Evolutionary conservation across 2,113 vertebrate genomes (phyloP).

Genomic region (Hemiprocne comata): DNA sequence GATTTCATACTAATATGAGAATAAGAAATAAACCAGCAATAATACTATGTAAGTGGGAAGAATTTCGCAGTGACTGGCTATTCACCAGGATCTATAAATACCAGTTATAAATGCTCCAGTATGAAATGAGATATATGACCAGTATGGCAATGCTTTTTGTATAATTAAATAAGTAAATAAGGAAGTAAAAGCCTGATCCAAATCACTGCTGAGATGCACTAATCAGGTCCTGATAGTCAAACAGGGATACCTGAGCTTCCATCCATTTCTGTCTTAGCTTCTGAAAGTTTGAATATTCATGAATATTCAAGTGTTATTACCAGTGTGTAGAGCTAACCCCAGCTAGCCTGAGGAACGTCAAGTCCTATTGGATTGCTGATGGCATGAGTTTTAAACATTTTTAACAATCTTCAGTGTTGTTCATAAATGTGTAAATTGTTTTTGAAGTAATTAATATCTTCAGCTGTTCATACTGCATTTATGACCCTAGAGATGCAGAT

Average conservation of each 20-base stretch:
- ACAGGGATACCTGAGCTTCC: neutral
- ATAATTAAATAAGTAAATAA: too few relatives aligned
- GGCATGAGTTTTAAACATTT: neutral
- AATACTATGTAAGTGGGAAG: neutral
- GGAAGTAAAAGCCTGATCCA: neutral
- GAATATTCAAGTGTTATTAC: neutral
- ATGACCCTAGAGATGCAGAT: neutral
- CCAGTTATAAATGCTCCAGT: neutral
- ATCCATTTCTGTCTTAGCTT: neutral
- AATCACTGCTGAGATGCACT: neutral
- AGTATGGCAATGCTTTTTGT: neutral
- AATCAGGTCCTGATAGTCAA: neutral
- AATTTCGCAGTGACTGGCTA: neutral
- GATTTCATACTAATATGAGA: neutral
- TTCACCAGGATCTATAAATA: constrained; percentile 38
- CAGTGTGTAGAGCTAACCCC: neutral
- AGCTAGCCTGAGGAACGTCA: neutral
- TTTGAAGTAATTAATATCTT: neutral
- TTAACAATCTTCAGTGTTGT: neutral
- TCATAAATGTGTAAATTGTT: neutral
- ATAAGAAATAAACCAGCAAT: neutral
- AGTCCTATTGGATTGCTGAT: neutral
- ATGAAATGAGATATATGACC: neutral
- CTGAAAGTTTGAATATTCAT: neutral
- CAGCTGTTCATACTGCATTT: neutral